Percentiles rank a stretch among this genome's conserved stretches.
phyloP scores from a whole-genome alignment of 2,113 vertebrate genomes.

The Telmatochromis sp. region DNA sequence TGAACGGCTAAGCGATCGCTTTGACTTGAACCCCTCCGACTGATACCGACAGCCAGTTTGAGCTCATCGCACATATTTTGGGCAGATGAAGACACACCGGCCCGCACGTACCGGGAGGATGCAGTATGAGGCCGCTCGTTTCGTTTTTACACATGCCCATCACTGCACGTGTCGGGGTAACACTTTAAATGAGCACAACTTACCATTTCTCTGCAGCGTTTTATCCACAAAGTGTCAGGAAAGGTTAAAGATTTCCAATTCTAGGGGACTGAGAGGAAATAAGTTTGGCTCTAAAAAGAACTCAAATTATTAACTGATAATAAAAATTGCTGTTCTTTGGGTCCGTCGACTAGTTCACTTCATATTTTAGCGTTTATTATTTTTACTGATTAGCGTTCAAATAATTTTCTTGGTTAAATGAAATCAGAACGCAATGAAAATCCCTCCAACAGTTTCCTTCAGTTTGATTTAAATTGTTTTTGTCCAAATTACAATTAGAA shows the following conservation, averaged over 20 bases:
- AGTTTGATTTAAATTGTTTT: background rate
- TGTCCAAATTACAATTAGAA: background rate
- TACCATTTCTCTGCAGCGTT: background rate
- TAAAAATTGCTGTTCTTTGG: fast-evolving
- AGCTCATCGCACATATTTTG: background rate
- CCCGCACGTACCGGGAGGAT: background rate
- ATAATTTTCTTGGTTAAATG: background rate
- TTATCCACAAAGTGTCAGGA: background rate
- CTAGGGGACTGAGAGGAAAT: background rate
- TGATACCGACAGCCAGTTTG: background rate
- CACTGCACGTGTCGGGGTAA: background rate
- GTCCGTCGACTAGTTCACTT: fast-evolving
- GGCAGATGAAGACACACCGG: background rate
- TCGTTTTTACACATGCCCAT: fast-evolving
- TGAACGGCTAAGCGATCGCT: background rate
- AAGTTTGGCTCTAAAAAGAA: background rate
- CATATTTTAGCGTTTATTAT: background rate
- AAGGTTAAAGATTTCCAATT: background rate
- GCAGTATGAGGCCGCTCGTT: background rate
- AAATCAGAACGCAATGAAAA: background rate
- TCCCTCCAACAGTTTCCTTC: background rate
- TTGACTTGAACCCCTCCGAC: background rate
- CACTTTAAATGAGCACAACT: background rate
- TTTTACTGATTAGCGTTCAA: background rate
- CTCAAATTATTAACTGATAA: background rate